Evolutionary conservation across 2,888 invertebrate genomes (phyloP), one percentile per base, ranked within the genome.

Genomic region (Epistrophe eligans): DNA sequence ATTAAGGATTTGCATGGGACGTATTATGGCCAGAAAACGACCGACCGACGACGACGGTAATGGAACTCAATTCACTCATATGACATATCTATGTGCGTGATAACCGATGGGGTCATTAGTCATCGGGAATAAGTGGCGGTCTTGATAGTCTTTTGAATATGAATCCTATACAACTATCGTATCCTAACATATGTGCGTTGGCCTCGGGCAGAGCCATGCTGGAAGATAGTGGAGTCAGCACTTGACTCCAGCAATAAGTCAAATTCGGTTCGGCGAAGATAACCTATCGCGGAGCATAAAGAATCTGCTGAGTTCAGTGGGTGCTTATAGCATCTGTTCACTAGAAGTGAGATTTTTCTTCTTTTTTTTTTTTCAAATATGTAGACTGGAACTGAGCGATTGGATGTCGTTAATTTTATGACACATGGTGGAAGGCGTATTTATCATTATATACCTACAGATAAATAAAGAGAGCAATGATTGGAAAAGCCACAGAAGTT

Each of bases 241-340:
- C 87, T 87, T 83, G 83, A 87, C 87, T 83, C 45, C 45, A 77
- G 74, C 82, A 50, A 87, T 87, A 87, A 87, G 87, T 87, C 82
- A 87, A 83, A 77, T 79, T 76, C 52, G 74, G 70, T 60, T 83
- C 62, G 71, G 40, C 32, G 38, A 28, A 79, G 87, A 87, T 87
- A 87, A 83, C 82, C 82, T 74, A 82, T 70, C 60, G 64, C 50
- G n/a, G 24, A 13, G 52, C 35, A 67, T 28, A 72, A 55, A 45
- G 71, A 87, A 83, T 82, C 71, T 62, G 50, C 50, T 24, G 60
- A 24, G 87, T 67, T 87, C 87, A 87, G 74, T 87, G 87, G 87
- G 87, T 87, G 87, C 87, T 67, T 66, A 24, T 24, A 87, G 40
- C 79, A 76, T 87, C 74, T 77, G 77, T 57, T 64, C 11, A 72